Percentiles rank a stretch among this genome's conserved stretches.
Evolutionary conservation across 1,140 invertebrate species (phyloP).

Genomic region (Drosophila malerkotliana): DNA sequence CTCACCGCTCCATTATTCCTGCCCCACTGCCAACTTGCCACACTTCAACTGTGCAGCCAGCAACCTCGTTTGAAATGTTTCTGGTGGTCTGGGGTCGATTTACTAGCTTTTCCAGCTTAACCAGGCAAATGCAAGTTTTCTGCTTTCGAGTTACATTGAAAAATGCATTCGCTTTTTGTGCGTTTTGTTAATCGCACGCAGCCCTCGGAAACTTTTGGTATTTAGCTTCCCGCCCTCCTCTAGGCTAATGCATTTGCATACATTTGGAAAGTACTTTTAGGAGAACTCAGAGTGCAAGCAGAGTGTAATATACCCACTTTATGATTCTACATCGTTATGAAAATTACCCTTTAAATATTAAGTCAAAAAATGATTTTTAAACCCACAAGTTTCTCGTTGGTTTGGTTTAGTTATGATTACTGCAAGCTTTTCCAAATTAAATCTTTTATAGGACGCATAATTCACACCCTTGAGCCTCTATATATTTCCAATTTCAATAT

Average conservation of each 20-base stretch:
- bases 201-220: slow-evolving; percentile 15
- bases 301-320: background rate
- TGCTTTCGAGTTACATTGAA: slow-evolving; percentile 7
- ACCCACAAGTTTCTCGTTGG: no score
- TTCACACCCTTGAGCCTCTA: background rate
- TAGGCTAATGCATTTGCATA: slow-evolving; percentile 43
- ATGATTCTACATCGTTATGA: background rate
- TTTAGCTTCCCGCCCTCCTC: slow-evolving; percentile 42
- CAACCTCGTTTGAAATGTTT: slow-evolving; percentile 38
- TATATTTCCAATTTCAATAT: background rate
- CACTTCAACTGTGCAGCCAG: slow-evolving; percentile 43
- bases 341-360: background rate
- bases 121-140: slow-evolving; percentile 20
- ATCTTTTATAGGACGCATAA: background rate
- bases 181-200: slow-evolving; percentile 2
- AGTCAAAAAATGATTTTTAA: no score
- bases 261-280: slow-evolving; percentile 29
- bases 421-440: no score
- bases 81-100: background rate
- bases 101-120: slow-evolving; percentile 3
- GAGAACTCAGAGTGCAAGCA: slow-evolving; percentile 18
- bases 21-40: slow-evolving; percentile 27
- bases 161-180: slow-evolving; percentile 22
- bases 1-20: slow-evolving; percentile 18
- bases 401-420: background rate